Conservation (phyloP, 2,797 vertebrate genomes). For the Centropyge bicolor region DNA sequence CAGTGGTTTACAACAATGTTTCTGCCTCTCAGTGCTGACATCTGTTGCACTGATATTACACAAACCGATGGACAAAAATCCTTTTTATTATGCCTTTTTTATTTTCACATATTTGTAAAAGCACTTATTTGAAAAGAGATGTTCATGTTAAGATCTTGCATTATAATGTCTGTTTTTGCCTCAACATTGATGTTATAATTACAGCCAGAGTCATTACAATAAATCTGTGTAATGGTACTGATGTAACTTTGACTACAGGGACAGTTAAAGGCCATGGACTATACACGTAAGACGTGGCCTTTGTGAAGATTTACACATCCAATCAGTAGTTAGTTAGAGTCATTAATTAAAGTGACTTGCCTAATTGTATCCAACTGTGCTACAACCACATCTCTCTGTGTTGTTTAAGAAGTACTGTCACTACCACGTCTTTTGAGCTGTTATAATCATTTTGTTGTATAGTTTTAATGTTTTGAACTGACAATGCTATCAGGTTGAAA, state of each 20-base stretch:
- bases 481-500: neutral
- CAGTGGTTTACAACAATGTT: neutral
- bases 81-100: neutral
- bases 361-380: constrained; percentile 30
- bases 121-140: neutral
- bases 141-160: neutral
- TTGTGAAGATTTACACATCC: constrained; percentile 62
- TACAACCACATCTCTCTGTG: neutral
- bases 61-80: neutral
- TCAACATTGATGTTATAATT: neutral
- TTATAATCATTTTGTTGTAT: neutral
- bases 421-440: neutral
- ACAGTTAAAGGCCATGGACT: constrained; percentile 46
- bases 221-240: constrained; percentile 4
- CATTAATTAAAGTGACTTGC: constrained; percentile 50
- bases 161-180: neutral
- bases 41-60: constrained; percentile 15
- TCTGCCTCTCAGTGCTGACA: neutral
- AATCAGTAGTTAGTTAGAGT: constrained; percentile 49
- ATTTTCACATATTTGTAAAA: neutral
- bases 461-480: neutral
- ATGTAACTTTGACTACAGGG: constrained; percentile 24
- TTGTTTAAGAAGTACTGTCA: neutral
- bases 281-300: constrained; percentile 60
- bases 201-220: constrained; percentile 3